Base-by-base conservation (phyloP, 2,888 invertebrate genomes). In the Drosophila nr. perissopoda region DNA sequence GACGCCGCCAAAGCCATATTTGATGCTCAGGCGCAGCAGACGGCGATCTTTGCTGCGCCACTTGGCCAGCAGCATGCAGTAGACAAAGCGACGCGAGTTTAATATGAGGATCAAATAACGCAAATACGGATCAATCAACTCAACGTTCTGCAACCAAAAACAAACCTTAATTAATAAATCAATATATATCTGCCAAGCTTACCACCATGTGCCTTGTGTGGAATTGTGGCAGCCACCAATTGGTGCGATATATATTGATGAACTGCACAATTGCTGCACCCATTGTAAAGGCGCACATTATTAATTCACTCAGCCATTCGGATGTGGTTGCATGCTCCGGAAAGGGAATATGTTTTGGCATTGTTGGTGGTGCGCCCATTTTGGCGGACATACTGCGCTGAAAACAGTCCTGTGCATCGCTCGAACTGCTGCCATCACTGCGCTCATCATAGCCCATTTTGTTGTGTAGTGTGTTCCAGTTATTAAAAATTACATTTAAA, bases 161-260 rank as follows among this genome's bases (percentile, higher is more conserved):
- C 0, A 51, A 46, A 18, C 2, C 8, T 57, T 38, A 11, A 56
- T 4, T 21, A 21, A 53, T 21, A 21, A 7, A 33, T 46, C 16
- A 16, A 33, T 33, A 33, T 7, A 53, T 16, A 21, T 33, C 8
- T 36, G 34, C 27, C 5, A 16, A 16, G 7, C 95, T 94, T 94
- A 98, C 99, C 95, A 99, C 95, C 70, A 97, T 96, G 91, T 97
- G 97, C 89, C 95, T 96, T 70, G 96, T 97, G 91, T 97, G 96
- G 0, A 98, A 98, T 91, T 99, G 96, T 1, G 98, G 98, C 61
- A 99, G 93, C 99, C 99, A 99, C 98, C 99, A 99, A 18, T 98
- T 97, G 3, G 98, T 98, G 82, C 98, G 95, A 92, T 99, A 99
- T 42, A 99, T 94, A 94, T 99, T 98, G 49, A 99, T 94, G 92